These are phyloP conservation scores for Ephestia elutella DNA, from an alignment of 1,140 invertebrate species.

Conservation along the genomic window DNA sequence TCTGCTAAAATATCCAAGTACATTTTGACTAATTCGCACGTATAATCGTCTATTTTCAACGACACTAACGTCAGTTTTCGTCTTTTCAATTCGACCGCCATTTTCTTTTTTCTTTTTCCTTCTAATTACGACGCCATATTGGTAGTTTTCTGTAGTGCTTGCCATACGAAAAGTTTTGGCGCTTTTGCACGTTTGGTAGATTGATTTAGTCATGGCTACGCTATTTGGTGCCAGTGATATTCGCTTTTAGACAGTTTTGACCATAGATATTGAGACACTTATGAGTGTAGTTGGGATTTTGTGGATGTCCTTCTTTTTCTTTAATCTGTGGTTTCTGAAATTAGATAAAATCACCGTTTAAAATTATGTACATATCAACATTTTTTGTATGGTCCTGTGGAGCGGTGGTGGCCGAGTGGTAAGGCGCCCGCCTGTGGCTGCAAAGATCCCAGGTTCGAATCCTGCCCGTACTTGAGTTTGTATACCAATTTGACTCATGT, in stretches of 20 bases:
- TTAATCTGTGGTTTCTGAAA: conserved; percentile 51
- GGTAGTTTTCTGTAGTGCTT: conserved; percentile 40
- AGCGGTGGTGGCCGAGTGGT: too few species aligned
- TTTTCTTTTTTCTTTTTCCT: conserved; percentile 18
- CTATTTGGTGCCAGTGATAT: conserved; percentile 56
- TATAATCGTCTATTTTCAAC: conserved; percentile 41
- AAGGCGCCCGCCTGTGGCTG: too few species aligned
- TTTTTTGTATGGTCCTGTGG: too few species aligned
- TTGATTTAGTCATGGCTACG: conserved; percentile 49
- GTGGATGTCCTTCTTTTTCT: conserved; percentile 35
- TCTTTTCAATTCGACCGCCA: conserved; percentile 14
- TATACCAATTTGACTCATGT: too few species aligned
- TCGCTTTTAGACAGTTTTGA: conserved; percentile 49
- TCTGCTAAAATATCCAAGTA: conserved; percentile 52
- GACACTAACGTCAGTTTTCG: conserved; percentile 24
- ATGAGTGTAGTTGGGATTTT: conserved; percentile 35
- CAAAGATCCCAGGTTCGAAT: too few species aligned
- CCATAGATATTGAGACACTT: conserved; percentile 49
- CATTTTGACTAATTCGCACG: conserved; percentile 47
- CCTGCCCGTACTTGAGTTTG: too few species aligned
- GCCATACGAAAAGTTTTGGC: conserved; percentile 45
- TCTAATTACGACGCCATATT: conserved; percentile 18
- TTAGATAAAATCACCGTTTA: conserved; percentile 19
- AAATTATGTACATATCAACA: too few species aligned
- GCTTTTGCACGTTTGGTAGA: conserved; percentile 42